Evolutionary conservation across 1,140 invertebrate genomes (phyloP), one percentile per base, ranked within the genome.

Genomic region (Theocolax elegans): DNA sequence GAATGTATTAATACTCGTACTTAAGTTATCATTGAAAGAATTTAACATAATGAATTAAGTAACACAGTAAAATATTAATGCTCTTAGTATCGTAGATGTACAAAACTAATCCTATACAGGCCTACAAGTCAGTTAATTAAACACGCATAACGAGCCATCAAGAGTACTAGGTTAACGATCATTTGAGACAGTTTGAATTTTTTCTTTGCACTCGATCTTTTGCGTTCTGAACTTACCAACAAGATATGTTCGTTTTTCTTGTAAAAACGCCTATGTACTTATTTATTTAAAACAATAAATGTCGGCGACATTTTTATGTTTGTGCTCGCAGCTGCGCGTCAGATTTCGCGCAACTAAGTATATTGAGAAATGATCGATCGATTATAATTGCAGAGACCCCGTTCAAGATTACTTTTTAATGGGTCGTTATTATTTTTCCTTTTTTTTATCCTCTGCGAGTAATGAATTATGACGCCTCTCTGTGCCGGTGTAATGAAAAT

Each of bases 211-310:
- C 10, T 21, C n/a, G 1, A 19, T 19, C 46, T 48, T 19, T 48
- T 19, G 7, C 51, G 1, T 31, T 23, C 31, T 19, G 15, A 9
- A 25, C 23, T 0, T 17, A 35, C 17, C 42, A 19, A 19, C 29
- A 19, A 15, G 48, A 51, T 15, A 15, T 19, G 15, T 1, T 9
- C 0, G 3, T 25, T 12, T 4, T 8, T 4, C 31, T 38, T 25
- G 23, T 17, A 44, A 40, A 54, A 27, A 38, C 29, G 64, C 58
- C 51, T n/a, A 40, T n/a, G 17, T 10, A n/a, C 53, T 19, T 31
- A 58, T 38, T 46, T 49, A 38, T 23, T 48, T 49, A 58, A 38
- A 59, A 67, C 53, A 27, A 67, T 67, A 67, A 67, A 59, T 2
- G 38, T 31, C 64, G n/a, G 1, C 0, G 23, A 9, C 0, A 42